Evolutionary conservation across 2,113 vertebrate genomes (phyloP).

Genomic region (Eudorcas thomsonii): DNA sequence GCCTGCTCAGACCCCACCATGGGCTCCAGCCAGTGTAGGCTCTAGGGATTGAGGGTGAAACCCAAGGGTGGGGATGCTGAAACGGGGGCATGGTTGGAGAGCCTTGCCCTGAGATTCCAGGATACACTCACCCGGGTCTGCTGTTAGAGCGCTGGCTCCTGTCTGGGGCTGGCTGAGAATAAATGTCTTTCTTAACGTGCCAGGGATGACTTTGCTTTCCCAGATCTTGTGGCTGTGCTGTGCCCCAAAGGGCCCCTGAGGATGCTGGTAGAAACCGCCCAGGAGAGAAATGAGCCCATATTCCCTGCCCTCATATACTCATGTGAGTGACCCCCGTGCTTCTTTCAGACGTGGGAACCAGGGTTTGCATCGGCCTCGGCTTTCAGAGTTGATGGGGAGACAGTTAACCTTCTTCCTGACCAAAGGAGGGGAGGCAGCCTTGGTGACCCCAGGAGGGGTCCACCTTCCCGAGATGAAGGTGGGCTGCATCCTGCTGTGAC

Average conservation of each 20-base stretch:
- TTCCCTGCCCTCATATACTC: slow-evolving; percentile 98
- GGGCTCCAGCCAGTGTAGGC: not conserved
- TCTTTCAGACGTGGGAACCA: not conserved
- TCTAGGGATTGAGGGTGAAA: not conserved
- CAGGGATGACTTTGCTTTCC: slow-evolving; percentile 52
- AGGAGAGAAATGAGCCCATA: slow-evolving; percentile 98
- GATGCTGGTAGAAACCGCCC: slow-evolving; percentile 97
- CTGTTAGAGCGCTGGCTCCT: not conserved
- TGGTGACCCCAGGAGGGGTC: not conserved
- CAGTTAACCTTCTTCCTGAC: too few species aligned
- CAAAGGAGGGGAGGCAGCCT: not conserved
- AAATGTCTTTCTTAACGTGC: not conserved
- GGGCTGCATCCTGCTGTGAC: not conserved
- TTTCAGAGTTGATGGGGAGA: not conserved
- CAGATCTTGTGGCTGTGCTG: slow-evolving; percentile 96
- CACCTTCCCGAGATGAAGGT: not conserved
- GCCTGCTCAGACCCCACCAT: rapidly evolving
- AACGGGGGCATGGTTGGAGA: rapidly evolving
- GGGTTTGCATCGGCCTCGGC: rapidly evolving
- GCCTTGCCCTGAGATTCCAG: not conserved
- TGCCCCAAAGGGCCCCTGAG: slow-evolving; percentile 94
- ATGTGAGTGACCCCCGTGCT: slow-evolving; percentile 84
- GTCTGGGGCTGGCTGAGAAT: not conserved
- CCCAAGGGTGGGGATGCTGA: not conserved
- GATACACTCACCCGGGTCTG: rapidly evolving